Conservation (phyloP, 1,140 invertebrate species). For the Parapsyche elsis region DNA sequence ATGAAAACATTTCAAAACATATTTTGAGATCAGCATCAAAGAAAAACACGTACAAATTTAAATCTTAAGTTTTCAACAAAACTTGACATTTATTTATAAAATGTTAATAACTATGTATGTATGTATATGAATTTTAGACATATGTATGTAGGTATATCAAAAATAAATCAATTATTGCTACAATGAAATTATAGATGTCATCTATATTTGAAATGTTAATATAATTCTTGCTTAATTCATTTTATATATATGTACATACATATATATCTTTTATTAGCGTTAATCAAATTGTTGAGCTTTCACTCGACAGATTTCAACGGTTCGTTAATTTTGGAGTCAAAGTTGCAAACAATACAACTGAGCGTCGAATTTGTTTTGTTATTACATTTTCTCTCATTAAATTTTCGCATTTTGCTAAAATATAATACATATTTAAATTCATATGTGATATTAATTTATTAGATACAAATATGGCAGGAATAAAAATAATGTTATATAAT, state of each 20-base stretch:
- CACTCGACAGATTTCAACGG: neutral
- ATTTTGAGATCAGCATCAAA: no score
- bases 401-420: neutral
- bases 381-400: slow-evolving; percentile 41
- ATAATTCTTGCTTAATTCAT: neutral
- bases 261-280: neutral
- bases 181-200: no score
- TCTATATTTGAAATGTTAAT: no score
- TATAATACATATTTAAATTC: neutral
- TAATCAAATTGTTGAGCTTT: slow-evolving; percentile 10
- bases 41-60: no score
- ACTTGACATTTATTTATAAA: neutral
- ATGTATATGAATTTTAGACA: no score
- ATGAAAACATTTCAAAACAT: neutral
- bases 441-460: no score
- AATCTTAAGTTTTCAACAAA: no score
- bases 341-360: slow-evolving; percentile 39
- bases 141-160: no score
- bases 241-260: neutral
- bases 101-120: no score
- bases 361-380: slow-evolving; percentile 28
- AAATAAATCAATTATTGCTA: no score
- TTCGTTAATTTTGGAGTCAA: slow-evolving; percentile 42
- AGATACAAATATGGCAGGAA: no score
- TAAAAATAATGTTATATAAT: no score